phyloP scores from a whole-genome alignment of 2,113 vertebrate species.

The Lathamus discolor region DNA sequence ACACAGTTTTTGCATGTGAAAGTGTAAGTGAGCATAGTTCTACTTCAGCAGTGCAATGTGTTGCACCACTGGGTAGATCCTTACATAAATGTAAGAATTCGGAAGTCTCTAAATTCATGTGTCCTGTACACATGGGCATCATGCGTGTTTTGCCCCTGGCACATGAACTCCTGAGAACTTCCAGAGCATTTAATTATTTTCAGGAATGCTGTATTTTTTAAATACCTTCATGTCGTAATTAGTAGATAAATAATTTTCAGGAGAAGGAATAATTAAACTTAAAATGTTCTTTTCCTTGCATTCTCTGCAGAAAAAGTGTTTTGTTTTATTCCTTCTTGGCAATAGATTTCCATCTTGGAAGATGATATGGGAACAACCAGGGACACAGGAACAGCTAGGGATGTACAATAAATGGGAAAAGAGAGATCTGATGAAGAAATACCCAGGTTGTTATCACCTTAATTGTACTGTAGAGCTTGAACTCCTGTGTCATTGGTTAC shows the following conservation, averaged over 20 bases:
- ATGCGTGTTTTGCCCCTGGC: not conserved
- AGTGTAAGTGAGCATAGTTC: not conserved
- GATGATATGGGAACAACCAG: not conserved
- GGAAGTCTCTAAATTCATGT: not conserved
- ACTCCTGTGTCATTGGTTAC: not conserved
- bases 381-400: not conserved
- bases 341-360: not conserved
- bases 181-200: not conserved
- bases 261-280: not conserved
- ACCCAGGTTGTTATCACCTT: not conserved
- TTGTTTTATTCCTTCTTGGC: not conserved
- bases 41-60: not conserved
- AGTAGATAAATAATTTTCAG: not conserved
- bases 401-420: not conserved
- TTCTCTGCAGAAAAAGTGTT: not conserved
- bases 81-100: not conserved
- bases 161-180: not conserved
- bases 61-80: not conserved
- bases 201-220: not conserved
- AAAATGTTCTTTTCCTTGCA: not conserved
- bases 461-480: not conserved
- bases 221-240: not conserved
- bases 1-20: not conserved
- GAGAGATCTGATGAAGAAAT: not conserved
- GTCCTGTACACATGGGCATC: not conserved